phyloP scores from a whole-genome alignment of 2,797 vertebrate genomes.

The Bradypodion ventrale region DNA sequence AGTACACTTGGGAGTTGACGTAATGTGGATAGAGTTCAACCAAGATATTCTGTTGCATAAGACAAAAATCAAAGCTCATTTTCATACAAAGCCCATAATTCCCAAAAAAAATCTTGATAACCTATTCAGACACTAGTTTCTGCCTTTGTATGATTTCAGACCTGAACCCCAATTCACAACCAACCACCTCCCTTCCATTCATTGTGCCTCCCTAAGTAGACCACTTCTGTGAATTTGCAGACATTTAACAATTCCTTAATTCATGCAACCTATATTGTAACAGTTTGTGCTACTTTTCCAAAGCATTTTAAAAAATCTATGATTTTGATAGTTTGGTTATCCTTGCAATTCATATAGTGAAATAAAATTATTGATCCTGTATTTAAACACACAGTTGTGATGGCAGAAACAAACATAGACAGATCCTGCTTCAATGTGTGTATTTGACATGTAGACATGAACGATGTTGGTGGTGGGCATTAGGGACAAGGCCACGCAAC shows the following conservation, averaged over 20 bases:
- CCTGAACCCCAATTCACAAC: too few species aligned
- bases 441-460: background rate
- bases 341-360: background rate
- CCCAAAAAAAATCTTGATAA: background rate
- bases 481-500: too few species aligned
- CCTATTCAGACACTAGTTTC: background rate
- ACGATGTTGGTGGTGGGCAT: too few species aligned
- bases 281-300: background rate
- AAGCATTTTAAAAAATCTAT: background rate
- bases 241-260: background rate
- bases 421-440: background rate
- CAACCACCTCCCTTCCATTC: background rate
- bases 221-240: background rate
- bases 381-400: background rate
- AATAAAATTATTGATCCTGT: background rate
- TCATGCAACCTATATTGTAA: background rate
- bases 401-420: background rate
- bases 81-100: too few species aligned
- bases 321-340: background rate
- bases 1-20: too few species aligned
- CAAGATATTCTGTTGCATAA: background rate
- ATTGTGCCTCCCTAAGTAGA: background rate
- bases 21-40: too few species aligned
- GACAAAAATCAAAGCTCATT: background rate
- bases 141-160: background rate